Conservation (phyloP, 2,113 vertebrate species). For the Bolborhynchus lineola region DNA sequence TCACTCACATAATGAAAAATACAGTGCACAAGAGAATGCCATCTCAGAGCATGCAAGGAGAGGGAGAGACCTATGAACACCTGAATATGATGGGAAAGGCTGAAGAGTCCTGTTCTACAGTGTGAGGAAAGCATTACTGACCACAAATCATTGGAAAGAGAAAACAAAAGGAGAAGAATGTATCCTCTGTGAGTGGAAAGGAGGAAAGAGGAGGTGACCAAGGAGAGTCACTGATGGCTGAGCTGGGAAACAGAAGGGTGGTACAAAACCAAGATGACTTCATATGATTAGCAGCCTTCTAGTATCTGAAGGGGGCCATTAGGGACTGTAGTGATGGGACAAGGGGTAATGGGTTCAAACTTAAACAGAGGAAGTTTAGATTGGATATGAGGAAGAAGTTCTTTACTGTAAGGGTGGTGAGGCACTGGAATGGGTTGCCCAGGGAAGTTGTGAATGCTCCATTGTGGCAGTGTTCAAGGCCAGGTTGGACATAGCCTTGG, state of each 20-base stretch:
- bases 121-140: neutral
- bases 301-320: too few relatives aligned
- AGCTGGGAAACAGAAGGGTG: neutral
- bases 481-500: too few relatives aligned
- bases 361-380: too few relatives aligned
- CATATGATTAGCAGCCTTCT: neutral
- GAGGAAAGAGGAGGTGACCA: neutral
- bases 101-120: neutral
- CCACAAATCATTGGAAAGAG: neutral
- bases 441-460: too few relatives aligned
- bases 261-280: neutral
- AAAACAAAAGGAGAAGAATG: neutral
- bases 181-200: neutral
- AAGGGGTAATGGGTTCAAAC: too few relatives aligned
- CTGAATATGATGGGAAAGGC: neutral
- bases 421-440: too few relatives aligned
- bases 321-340: too few relatives aligned
- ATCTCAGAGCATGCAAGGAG: fast-evolving
- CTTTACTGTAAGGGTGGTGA: too few relatives aligned
- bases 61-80: neutral
- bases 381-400: too few relatives aligned
- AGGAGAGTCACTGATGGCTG: neutral
- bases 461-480: too few relatives aligned
- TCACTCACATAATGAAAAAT: neutral
- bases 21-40: neutral